phyloP scores from a whole-genome alignment of 2,797 vertebrate species.

The Manis crassicaudata region DNA sequence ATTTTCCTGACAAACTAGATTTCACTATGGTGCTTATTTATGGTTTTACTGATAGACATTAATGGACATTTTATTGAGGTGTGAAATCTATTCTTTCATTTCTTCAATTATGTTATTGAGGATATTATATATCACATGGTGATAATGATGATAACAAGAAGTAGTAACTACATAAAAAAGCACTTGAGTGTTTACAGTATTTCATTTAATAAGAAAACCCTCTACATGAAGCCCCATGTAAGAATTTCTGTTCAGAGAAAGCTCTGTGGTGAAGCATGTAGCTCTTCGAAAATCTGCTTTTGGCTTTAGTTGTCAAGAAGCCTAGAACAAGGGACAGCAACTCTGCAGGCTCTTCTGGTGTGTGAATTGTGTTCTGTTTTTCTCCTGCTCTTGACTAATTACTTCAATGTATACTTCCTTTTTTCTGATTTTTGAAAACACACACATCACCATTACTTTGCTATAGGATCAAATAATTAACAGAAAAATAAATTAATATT shows the following conservation, averaged over 20 bases:
- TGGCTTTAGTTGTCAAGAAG: neutral
- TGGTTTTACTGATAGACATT: slow-evolving; percentile 17
- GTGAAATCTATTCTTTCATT: neutral
- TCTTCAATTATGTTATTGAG: neutral
- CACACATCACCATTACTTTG: neutral
- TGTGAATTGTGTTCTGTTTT: slow-evolving; percentile 17
- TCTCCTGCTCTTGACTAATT: slow-evolving; percentile 14
- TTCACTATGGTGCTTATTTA: neutral
- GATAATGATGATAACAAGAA: neutral
- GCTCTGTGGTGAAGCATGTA: neutral
- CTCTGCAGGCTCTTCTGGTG: neutral
- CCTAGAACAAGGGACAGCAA: neutral
- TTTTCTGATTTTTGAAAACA: slow-evolving; percentile 12
- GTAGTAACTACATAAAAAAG: neutral
- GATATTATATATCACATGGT: neutral
- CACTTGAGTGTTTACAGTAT: neutral
- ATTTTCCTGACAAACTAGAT: slow-evolving; percentile 33
- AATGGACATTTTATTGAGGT: neutral
- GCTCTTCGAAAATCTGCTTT: neutral
- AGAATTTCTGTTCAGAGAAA: neutral
- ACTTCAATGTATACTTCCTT: neutral
- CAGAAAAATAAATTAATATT: neutral
- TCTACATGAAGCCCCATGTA: neutral
- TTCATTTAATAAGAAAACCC: slow-evolving; percentile 1
- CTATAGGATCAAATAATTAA: slow-evolving; percentile 20